Base-by-base conservation (phyloP, 2,797 vertebrate genomes). In the Clarias laeviceps region DNA sequence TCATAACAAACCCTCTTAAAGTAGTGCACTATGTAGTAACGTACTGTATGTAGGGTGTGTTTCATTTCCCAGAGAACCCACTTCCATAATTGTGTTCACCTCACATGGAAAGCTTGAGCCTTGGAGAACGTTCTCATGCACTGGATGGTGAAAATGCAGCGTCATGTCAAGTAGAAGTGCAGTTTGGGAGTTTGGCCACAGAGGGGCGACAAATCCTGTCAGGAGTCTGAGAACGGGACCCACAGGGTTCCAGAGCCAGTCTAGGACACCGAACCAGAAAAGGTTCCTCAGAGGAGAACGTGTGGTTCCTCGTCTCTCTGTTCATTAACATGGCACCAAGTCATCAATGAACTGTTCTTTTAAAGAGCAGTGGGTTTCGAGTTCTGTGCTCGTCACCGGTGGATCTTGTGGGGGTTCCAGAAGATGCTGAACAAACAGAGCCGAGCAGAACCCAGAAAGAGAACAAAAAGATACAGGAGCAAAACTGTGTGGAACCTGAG, bases 141-240 rank as follows among this genome's bases (percentile, higher is more conserved):
- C 12, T 0, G 70, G 69, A 18, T 17, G n/a, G 69, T 15, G 1
- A 18, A 9, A 32, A 3, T 11, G n/a, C 45, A 54, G 45, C 18
- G 72, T 29, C 0, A 8, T 27, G 14, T 73, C 5, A 1, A 11
- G 27, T 29, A 82, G 27, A 61, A 89, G 92, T 61, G 85, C 40
- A 79, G 79, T 87, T 85, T 66, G 84, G 69, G 14, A 4, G 34
- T 85, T 83, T 79, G 80, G 76, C 83, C 89, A 90, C 88, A 87
- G 85, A 77, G 82, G 73, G 89, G 88, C 74, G 87, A 87, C 89
- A 89, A 66, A 89, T 82, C 87, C 87, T 87, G 74, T 73, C 77
- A 57, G 29, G 85, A 80, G 62, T 50, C 40, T 32, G 12, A 15
- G 37, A 57, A 40, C 8, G 29, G n/a, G 8, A 79, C 18, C 8